These are phyloP conservation scores for Stomatorhinus walkeri DNA, from an alignment of 2,797 vertebrate species.

Conservation along the genomic window DNA sequence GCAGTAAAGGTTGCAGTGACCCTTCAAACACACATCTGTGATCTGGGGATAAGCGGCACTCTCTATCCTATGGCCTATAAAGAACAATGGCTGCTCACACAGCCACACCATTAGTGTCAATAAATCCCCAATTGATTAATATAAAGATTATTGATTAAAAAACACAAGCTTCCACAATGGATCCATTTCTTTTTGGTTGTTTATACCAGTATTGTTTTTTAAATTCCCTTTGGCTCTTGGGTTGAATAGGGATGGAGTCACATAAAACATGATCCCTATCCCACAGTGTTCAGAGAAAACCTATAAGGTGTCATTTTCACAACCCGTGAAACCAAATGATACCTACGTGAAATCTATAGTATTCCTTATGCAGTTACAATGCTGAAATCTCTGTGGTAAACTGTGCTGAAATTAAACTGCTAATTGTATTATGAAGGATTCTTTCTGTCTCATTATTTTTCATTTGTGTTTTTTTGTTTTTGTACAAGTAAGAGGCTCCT, in stretches of 20 bases:
- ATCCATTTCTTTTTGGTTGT: not conserved
- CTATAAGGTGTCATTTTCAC: not conserved
- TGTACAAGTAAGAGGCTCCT: constrained; percentile 5
- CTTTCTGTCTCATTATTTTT: constrained; percentile 30
- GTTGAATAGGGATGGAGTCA: not conserved
- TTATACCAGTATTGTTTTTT: not conserved
- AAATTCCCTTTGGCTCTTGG: not conserved
- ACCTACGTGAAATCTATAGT: not conserved
- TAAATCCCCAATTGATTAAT: not conserved
- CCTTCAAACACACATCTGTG: not conserved
- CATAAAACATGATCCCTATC: not conserved
- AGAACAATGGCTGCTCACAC: not conserved
- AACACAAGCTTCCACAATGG: not conserved
- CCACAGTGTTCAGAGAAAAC: not conserved
- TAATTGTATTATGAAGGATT: constrained; percentile 48
- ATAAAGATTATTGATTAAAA: not conserved
- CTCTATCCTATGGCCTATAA: not conserved
- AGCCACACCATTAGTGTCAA: not conserved
- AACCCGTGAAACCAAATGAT: not conserved
- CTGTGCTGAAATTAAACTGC: constrained; percentile 53
- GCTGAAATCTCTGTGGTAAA: not conserved
- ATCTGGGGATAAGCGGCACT: not conserved
- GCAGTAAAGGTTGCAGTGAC: not conserved
- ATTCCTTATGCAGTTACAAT: not conserved
- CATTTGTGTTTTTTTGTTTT: constrained; percentile 31